Evolutionary conservation across 2,113 vertebrate species (phyloP), one percentile per base, ranked within the genome.

Genomic region (Chaenogobius annularis): DNA sequence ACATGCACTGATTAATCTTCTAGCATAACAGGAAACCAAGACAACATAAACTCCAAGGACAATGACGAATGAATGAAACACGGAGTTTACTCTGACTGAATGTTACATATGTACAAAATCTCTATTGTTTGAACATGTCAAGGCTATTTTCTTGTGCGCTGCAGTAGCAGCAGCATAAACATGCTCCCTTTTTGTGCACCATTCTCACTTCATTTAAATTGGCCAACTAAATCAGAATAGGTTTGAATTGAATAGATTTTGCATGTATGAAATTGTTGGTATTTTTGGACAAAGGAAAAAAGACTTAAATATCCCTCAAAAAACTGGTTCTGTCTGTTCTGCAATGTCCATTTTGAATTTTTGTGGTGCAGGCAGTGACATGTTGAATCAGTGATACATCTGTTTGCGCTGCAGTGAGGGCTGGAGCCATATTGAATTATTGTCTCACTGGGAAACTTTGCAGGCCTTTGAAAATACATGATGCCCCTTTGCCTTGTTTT

Each of bases 361-460:
- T 5, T 52, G 17, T 52, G 17, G 48, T 52, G 17, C 17, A 52
- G 48, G 48, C 7, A 8, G 48, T 52, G 48, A 52, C 48, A 52
- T 52, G 48, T 52, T 96, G 94, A 94, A 95, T 93, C 94, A 93
- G 89, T 91, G 94, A 95, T 95, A 95, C 96, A 96, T 95, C 94
- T 94, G 94, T 83, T 92, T 94, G 92, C 94, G 95, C 93, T 93
- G 92, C 90, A 91, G 90, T 31, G 74, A 96, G 93, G 95, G 95
- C 93, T 95, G 96, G 95, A 96, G 97, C 97, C 95, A 95, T 93
- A 92, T 93, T 95, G 93, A 96, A 96, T 96, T 95, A 96, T 97
- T 94, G 92, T 93, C 91, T 94, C 93, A 52, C 48, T 92, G 93
- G 92, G 91, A 95, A 94, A 94, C 94, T 96, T 95, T 95, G 92